Evolutionary conservation across 2,113 vertebrate genomes (phyloP).

Genomic region (Kobus ellipsiprymnus): DNA sequence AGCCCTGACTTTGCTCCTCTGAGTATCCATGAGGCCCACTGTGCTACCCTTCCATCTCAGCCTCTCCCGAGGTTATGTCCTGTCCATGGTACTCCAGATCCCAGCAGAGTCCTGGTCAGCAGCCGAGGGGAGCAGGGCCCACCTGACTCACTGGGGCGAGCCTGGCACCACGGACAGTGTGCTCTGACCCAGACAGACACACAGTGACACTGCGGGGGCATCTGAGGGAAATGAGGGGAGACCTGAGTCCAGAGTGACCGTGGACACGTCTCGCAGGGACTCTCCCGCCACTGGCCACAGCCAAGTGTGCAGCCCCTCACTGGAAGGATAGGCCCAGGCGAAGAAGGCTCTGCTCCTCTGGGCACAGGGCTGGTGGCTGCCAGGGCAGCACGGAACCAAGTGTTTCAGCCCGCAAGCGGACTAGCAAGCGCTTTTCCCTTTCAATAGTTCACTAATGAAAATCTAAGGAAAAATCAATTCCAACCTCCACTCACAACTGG

Average conservation of each 20-base stretch:
- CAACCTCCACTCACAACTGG: not conserved
- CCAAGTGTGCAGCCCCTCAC: not conserved
- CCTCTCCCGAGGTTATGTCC: not conserved
- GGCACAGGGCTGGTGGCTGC: not conserved
- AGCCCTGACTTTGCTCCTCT: not conserved
- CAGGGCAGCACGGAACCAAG: not conserved
- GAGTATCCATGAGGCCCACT: not conserved
- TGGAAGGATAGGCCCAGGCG: not conserved
- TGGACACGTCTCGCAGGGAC: not conserved
- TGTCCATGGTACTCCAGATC: not conserved
- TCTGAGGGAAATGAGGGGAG: not conserved
- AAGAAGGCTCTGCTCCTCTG: not conserved
- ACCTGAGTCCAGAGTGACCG: not conserved
- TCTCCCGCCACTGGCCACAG: not conserved
- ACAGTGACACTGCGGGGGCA: not conserved
- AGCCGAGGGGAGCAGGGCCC: not conserved
- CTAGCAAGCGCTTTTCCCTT: not conserved
- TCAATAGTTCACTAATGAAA: constrained; percentile 21
- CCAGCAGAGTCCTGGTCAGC: not conserved
- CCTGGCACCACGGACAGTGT: not conserved
- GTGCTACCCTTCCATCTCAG: not conserved
- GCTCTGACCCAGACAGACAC: not conserved
- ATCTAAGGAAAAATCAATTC: not conserved
- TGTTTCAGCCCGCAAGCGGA: not conserved
- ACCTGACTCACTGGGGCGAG: not conserved